A percentile compares a stretch with the other conserved stretches of the same genome.
Evolutionary conservation across 2,797 vertebrate species (phyloP).

Genomic region (Moxostoma hubbsi): DNA sequence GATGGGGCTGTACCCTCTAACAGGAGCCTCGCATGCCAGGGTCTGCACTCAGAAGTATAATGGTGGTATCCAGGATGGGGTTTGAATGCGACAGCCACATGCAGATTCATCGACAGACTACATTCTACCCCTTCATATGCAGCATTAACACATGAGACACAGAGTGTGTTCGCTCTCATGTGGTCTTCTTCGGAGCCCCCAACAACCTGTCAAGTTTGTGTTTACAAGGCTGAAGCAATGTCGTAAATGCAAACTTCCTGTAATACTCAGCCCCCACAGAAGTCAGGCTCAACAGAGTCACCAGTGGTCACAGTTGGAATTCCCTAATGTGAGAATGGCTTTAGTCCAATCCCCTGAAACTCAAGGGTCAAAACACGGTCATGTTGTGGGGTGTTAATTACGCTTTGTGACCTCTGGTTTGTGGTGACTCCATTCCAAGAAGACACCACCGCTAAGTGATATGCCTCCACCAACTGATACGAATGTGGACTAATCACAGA

Average conservation of each 20-base stretch:
- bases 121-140: constrained; percentile 4
- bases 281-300: constrained; percentile 1
- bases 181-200: constrained; percentile 9
- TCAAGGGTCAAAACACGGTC: constrained; percentile 10
- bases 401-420: neutral
- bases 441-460: constrained; percentile 1
- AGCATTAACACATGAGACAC: constrained; percentile 3
- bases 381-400: constrained; percentile 11
- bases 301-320: neutral
- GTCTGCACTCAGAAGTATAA: constrained; percentile 33
- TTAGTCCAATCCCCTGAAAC: constrained; percentile 12
- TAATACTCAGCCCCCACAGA: neutral
- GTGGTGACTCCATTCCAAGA: constrained; percentile 6
- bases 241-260: constrained; percentile 14
- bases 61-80: constrained; percentile 31
- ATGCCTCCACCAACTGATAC: neutral
- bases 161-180: neutral
- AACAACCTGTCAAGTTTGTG: constrained; percentile 1
- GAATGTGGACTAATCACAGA: constrained; percentile 7
- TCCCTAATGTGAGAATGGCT: constrained; percentile 8
- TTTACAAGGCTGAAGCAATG: constrained; percentile 30
- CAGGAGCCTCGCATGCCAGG: constrained; percentile 6
- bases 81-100: constrained; percentile 29
- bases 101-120: neutral
- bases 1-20: constrained; percentile 39